Evolutionary conservation across 2,888 invertebrate genomes (phyloP).

Genomic region (Cataglyphis livida): DNA sequence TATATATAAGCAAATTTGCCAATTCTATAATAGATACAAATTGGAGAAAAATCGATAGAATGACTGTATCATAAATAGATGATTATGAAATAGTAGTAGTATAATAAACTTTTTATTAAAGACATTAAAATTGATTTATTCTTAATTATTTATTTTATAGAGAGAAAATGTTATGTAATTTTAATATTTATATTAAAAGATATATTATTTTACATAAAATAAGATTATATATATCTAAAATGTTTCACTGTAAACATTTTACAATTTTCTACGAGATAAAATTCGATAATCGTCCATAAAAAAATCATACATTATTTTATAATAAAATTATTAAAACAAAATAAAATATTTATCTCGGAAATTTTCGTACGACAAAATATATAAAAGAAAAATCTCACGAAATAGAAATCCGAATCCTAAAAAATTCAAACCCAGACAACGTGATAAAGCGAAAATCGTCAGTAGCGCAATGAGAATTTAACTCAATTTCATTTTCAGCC

Average conservation of each 20-base stretch:
- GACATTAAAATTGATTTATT: not conserved
- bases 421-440: conserved; percentile 34
- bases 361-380: conserved; percentile 8
- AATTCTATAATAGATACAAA: not conserved
- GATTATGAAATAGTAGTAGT: not conserved
- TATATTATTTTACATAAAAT: not conserved
- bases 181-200: not conserved
- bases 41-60: not conserved
- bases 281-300: not conserved
- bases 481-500: conserved; percentile 49
- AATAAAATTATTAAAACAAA: conserved; percentile 26
- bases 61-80: not conserved
- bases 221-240: not conserved
- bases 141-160: not conserved
- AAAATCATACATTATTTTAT: not conserved
- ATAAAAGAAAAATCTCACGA: conserved; percentile 16
- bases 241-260: not conserved
- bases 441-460: conserved; percentile 46
- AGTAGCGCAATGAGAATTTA: conserved; percentile 47
- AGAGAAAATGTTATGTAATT: not conserved
- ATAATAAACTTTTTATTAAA: not conserved
- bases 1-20: not conserved
- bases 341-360: conserved; percentile 4
- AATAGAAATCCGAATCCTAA: conserved; percentile 41
- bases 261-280: not conserved